phyloP scores from a whole-genome alignment of 2,888 invertebrate genomes.

The Venustoraphidia nigricollis region DNA sequence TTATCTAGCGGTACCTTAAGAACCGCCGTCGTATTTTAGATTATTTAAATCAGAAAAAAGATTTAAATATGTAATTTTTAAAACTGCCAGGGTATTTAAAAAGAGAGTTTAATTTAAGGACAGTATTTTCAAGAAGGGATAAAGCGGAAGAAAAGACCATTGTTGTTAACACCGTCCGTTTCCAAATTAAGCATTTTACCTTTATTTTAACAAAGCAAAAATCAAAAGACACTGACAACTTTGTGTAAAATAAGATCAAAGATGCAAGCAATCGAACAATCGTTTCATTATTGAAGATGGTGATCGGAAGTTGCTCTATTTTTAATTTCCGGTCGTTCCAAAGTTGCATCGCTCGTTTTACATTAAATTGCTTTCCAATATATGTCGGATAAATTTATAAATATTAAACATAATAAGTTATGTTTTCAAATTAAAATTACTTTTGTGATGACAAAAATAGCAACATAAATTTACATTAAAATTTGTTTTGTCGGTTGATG shows the following conservation, averaged over 20 bases:
- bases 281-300: conserved; percentile 3
- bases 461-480: no score
- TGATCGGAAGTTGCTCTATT: conserved; percentile 9
- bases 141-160: conserved; percentile 8
- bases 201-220: not conserved
- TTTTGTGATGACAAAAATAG: not conserved
- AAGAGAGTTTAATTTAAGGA: not conserved
- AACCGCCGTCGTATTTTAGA: conserved; percentile 3
- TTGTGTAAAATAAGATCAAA: not conserved
- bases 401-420: not conserved
- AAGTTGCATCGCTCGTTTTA: conserved; percentile 1
- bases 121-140: conserved; percentile 3
- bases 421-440: not conserved
- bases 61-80: conserved; percentile 10
- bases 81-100: conserved; percentile 13
- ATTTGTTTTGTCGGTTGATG: no score
- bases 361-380: not conserved
- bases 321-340: conserved; percentile 1
- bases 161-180: conserved; percentile 1
- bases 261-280: not conserved
- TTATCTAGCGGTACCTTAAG: not conserved
- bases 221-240: not conserved
- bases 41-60: not conserved
- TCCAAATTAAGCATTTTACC: not conserved
- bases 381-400: not conserved